Base-by-base conservation (phyloP, 2,113 vertebrate genomes). In the Tetraodon nigroviridis region DNA sequence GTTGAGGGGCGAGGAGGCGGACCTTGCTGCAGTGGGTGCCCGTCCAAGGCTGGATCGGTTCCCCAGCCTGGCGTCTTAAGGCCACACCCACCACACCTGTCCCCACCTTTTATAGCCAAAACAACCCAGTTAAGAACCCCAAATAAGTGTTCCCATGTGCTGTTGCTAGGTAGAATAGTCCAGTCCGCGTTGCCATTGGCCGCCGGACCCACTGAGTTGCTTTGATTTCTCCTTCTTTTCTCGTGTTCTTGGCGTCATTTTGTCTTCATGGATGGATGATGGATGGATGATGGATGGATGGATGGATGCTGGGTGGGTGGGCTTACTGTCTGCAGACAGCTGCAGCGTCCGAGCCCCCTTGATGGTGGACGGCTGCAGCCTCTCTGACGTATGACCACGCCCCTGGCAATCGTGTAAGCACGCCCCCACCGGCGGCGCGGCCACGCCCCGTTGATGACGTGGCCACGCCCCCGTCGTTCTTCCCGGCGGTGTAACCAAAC, bases 71-170 rank as follows among this genome's bases (percentile, higher is more conserved):
- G 73, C 57, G 94, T 95, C 94, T 92, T 93, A 93, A 95, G 94
- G 95, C 92, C 94, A 94, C 92, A 83, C 93, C 92, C 94, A 93
- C 87, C 93, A 94, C 92, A 95, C 94, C 94, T 90, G 92, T 92
- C 93, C 92, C 93, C 75, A 79, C 61, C 87, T 92, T 93, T 93
- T 79, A 91, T 92, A 93, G 90, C 92, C 92, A 94, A 89, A 79
- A 51, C 81, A 67, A 61, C 70, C 7, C 62, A 78, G 71, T 79
- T 86, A 86, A 84, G 49, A 67, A 69, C 69, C 50, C 69, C 83
- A 87, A 93, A 75, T 95, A 92, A 94, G 94, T 95, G 95, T 98
- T 93, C 90, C 77, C 92, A 93, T 94, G 92, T 95, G 93, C 96
- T 94, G 91, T 93, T 93, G 62, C 86, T 89, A 95, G 92, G 86